phyloP scores from a whole-genome alignment of 2,113 vertebrate genomes.

The Cinclus mexicanus region DNA sequence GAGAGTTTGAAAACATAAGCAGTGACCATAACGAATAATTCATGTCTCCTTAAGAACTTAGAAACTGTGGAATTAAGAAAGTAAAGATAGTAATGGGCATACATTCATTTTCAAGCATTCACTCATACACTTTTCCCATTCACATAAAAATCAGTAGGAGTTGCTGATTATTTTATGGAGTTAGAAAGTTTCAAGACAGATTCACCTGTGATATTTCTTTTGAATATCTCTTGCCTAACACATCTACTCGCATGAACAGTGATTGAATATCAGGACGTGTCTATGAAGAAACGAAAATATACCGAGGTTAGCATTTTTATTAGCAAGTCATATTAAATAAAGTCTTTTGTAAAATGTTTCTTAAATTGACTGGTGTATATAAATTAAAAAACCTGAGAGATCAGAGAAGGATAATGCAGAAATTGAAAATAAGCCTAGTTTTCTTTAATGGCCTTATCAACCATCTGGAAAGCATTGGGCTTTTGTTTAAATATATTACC shows the following conservation, averaged over 20 bases:
- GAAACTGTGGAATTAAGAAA: not conserved
- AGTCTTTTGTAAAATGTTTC: not conserved
- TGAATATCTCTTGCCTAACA: conserved; percentile 78
- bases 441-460: not conserved
- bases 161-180: not conserved
- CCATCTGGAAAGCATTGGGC: not conserved
- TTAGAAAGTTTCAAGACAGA: not conserved
- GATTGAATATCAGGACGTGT: conserved; percentile 82
- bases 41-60: not conserved
- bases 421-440: not conserved
- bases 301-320: not conserved
- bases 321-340: not conserved
- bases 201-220: conserved; percentile 86
- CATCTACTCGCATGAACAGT: conserved; percentile 82
- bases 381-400: not conserved
- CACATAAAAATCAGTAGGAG: not conserved
- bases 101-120: not conserved
- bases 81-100: not conserved
- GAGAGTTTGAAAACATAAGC: conserved; percentile 15
- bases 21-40: not conserved
- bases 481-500: not conserved
- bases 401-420: not conserved
- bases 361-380: not conserved
- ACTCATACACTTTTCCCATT: not conserved
- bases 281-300: conserved; percentile 74